A percentile compares a stretch with the other conserved stretches of the same genome.
Conservation (phyloP, 2,888 invertebrate species). For the Cheiracanthium punctorium region DNA sequence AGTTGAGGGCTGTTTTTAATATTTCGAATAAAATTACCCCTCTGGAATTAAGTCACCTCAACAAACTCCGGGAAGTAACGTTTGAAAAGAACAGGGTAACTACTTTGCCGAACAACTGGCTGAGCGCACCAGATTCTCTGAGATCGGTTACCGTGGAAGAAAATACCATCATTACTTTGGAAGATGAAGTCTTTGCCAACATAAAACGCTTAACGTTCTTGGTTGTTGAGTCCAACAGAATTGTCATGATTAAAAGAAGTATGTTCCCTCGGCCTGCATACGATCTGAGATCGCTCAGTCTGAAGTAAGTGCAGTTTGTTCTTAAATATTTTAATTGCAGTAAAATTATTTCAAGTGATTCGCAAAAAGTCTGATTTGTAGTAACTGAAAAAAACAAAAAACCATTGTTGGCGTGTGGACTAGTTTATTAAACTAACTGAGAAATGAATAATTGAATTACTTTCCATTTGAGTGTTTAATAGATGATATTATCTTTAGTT, state of each 20-base stretch:
- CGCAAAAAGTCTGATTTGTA: no score
- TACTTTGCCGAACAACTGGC: conserved; percentile 34
- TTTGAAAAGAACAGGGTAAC: conserved; percentile 45
- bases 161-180: conserved; percentile 35
- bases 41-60: conserved; percentile 40
- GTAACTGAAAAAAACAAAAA: no score
- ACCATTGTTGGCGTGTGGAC: no score
- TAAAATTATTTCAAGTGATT: no score
- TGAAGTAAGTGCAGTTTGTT: conserved; percentile 39
- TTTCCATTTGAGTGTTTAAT: no score
- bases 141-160: conserved; percentile 37
- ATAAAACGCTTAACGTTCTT: conserved; percentile 32
- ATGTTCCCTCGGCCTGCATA: conserved; percentile 52
- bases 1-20: conserved; percentile 41
- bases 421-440: no score
- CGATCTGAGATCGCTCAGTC: conserved; percentile 35
- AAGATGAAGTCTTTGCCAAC: conserved; percentile 49
- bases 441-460: no score
- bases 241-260: conserved; percentile 25
- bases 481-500: no score
- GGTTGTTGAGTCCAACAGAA: conserved; percentile 38
- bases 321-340: not conserved
- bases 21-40: conserved; percentile 42
- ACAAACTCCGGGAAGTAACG: conserved; percentile 37
- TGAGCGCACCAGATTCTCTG: conserved; percentile 41